Base-by-base conservation (phyloP, 2,113 vertebrate species). In the Crotalus horridus region DNA sequence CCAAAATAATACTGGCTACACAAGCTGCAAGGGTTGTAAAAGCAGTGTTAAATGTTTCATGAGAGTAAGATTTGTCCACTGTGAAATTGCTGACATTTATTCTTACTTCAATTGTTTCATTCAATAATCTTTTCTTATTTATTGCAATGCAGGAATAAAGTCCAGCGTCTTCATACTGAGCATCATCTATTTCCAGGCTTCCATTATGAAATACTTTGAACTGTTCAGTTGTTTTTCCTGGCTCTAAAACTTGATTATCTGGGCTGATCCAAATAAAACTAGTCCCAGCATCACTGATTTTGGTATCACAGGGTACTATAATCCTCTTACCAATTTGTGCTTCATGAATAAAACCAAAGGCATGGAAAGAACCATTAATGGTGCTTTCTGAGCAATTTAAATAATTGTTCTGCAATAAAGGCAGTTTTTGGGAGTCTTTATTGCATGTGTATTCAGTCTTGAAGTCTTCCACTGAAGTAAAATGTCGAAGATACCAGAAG, bases 11-110 rank as follows among this genome's bases (percentile, higher is more conserved):
- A 96, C 98, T 99, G 93, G 98, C 97, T 92, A 98, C 97, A 85
- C 98, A 99, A 93, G 98, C 98, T 89, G 98, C 98, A 86, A 99
- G 97, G 12, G 98, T 98, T 90, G 98, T 99, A 94, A 98, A 98
- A 43, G 98, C 98, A 6, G 98, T 98, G 96, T 98, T 98, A 94
- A 99, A 98, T 88, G 98, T 98, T 91, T 98, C 98, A 1, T 97
- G 95, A 4, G 97, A 93, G 0, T 97, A 96, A 48, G 97, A 96
- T 51, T 93, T 96, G 46, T 94, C 96, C 6, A 93, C n/a, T 56
- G 97, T 98, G 88, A 96, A 90, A 96, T 98, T 98, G 94, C 98
- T 98, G 2, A 98, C 97, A 48, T 97, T 96, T 91, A 98, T 97
- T 64, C 93, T 97, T 91, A 98, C 97, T 92, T 98, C 98, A 91